Evolutionary conservation across 2,888 invertebrate genomes (phyloP), one percentile per base, ranked within the genome.

Genomic region (Argynnis bischoffii): DNA sequence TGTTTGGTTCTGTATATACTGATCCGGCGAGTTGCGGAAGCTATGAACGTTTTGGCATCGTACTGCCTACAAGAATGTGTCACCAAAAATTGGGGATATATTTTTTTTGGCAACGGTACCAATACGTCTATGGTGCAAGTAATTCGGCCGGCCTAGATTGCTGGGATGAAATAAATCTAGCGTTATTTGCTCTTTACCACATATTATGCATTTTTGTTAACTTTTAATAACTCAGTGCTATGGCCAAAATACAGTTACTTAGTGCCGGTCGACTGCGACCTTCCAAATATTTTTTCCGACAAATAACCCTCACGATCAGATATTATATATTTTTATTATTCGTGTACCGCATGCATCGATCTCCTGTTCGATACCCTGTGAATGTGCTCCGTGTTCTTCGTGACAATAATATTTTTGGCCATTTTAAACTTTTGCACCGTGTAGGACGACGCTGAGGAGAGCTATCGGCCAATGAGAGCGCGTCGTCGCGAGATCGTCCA

Each of bases 341-440:
- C 84, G 83, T 84, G 82, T 85, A 80, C 75, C 81, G 89, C 89
- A 89, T 89, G 88, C 85, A 76, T 81, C 79, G 81, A 85, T 78
- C 81, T 80, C 78, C 83, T 80, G 77, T 78, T 79, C 72, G 76
- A 79, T 82, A 79, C 84, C 84, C 82, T 86, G 86, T 87, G 87
- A 83, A 86, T 88, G 88, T 88, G 81, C 79, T 84, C 77, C 84
- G 85, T 86, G 86, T 86, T 83, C 73, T 77, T 77, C 81, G 79
- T 85, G 81, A 80, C 78, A 72, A 76, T 78, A 73, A 72, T 0
- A 41, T 77, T 78, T 78, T 51, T 71, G 74, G 74, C 72, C 76
- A 78, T 72, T 57, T 72, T 67, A 46, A 66, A 65, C 71, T 74
- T 74, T 81, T 79, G 76, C 63, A 72, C 74, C 69, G 83, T 84